Conservation (phyloP, 37 sponge, comb jelly and placozoan species). For the Aphrocallistes beatrix region DNA sequence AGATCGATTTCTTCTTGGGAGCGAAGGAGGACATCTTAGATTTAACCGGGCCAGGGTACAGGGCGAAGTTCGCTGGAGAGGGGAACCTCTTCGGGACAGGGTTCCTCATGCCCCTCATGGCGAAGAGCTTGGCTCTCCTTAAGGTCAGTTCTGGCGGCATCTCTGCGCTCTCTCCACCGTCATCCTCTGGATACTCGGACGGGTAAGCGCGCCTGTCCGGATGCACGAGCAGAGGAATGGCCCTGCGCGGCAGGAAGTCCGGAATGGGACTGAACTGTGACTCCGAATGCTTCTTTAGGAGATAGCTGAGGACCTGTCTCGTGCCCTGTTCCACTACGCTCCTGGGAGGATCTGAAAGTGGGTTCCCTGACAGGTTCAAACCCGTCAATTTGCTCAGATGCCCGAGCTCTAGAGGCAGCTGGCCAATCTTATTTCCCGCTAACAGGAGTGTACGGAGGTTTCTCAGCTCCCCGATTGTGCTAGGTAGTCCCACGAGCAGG, state of each 20-base stretch:
- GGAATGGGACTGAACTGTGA: background rate
- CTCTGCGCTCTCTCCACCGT: background rate
- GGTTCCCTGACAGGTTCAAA: slow-evolving; percentile 50
- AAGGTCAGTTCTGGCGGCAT: background rate
- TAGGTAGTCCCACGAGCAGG: slow-evolving; percentile 31
- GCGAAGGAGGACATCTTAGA: background rate
- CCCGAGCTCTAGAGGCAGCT: slow-evolving; percentile 58
- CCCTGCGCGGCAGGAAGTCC: background rate
- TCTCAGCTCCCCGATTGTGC: slow-evolving; percentile 37
- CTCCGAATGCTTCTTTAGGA: background rate
- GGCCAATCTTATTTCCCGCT: slow-evolving; percentile 48
- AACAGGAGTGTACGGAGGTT: slow-evolving; percentile 45
- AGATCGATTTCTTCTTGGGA: background rate
- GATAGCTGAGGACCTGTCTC: slow-evolving; percentile 22
- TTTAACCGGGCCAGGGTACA: background rate
- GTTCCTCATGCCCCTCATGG: background rate
- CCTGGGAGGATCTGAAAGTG: slow-evolving; percentile 51
- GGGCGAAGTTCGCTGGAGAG: background rate
- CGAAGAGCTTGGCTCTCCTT: background rate
- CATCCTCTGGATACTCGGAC: background rate
- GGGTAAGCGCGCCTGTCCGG: slow-evolving; percentile 1
- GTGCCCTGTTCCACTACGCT: slow-evolving; percentile 41
- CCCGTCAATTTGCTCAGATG: slow-evolving; percentile 38
- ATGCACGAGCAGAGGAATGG: background rate
- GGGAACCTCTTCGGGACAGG: slow-evolving; percentile 15